Percentiles rank a stretch among this genome's conserved stretches.
Evolutionary conservation across 2,888 invertebrate species (phyloP).

Genomic region (Melanargia galathea): DNA sequence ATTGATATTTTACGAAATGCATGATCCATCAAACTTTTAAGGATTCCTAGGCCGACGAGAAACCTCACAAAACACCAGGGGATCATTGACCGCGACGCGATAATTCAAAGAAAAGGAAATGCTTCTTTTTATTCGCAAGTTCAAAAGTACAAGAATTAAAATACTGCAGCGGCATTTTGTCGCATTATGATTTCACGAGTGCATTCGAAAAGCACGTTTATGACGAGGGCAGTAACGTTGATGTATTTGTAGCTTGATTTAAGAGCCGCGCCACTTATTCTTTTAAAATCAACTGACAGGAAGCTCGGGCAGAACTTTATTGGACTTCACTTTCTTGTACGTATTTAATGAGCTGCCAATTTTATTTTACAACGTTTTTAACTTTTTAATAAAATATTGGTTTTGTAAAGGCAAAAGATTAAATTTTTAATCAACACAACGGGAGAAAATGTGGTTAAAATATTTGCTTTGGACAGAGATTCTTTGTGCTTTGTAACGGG

Average conservation of each 20-base stretch:
- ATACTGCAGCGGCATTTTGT: slow-evolving; percentile 37
- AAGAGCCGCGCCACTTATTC: slow-evolving; percentile 32
- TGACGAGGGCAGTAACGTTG: slow-evolving; percentile 23
- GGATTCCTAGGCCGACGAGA: slow-evolving; percentile 35
- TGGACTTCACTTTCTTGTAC: slow-evolving; percentile 37
- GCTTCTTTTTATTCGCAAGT: slow-evolving; percentile 37
- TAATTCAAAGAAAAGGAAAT: slow-evolving; percentile 40
- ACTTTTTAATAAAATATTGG: slow-evolving; percentile 26
- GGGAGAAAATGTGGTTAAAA: slow-evolving; percentile 4
- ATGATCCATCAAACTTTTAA: slow-evolving; percentile 33
- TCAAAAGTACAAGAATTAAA: slow-evolving; percentile 40
- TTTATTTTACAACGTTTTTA: slow-evolving; percentile 31
- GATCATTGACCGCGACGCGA: slow-evolving; percentile 37
- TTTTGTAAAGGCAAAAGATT: slow-evolving; percentile 21
- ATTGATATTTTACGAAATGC: slow-evolving; percentile 12
- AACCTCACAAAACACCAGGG: slow-evolving; percentile 37
- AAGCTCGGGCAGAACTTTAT: slow-evolving; percentile 36
- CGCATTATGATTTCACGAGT: slow-evolving; percentile 32
- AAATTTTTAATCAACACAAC: slow-evolving; percentile 19
- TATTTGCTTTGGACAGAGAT: neutral
- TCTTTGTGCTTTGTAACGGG: neutral
- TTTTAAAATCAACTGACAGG: slow-evolving; percentile 40
- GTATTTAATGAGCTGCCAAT: slow-evolving; percentile 37
- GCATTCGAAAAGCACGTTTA: slow-evolving; percentile 31
- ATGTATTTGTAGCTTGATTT: slow-evolving; percentile 14